Evolutionary conservation across 2,797 vertebrate species (phyloP).

Genomic region (Tachyglossus aculeatus): DNA sequence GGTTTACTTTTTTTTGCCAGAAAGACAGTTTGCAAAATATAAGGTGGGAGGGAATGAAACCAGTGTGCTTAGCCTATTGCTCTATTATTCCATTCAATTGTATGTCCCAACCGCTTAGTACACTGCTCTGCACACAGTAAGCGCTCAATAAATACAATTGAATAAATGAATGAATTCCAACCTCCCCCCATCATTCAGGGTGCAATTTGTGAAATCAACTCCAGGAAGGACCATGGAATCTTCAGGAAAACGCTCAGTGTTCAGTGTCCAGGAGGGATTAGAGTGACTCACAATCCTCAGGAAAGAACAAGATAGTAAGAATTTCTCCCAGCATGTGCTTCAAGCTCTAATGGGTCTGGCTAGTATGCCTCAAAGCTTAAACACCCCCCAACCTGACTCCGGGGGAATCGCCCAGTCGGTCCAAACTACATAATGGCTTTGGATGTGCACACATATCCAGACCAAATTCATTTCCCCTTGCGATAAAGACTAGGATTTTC

Average conservation of each 20-base stretch:
- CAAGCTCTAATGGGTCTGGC: neutral
- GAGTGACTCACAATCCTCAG: neutral
- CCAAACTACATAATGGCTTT: neutral
- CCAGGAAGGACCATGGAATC: conserved; percentile 12
- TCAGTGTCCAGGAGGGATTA: accelerated
- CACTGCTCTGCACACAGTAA: too few relatives aligned
- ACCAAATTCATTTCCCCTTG: neutral
- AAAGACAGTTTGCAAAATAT: conserved; percentile 48
- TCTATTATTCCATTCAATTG: conserved; percentile 18
- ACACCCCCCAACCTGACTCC: neutral
- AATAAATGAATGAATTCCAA: too few relatives aligned
- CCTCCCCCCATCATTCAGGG: conserved; percentile 18
- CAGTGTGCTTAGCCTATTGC: neutral
- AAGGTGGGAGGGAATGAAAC: neutral
- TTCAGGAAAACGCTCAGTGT: neutral
- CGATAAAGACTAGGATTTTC: neutral
- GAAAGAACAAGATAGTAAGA: conserved; percentile 6
- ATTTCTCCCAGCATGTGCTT: neutral
- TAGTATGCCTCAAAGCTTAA: accelerated
- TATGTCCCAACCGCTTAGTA: too few relatives aligned
- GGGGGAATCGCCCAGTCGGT: neutral
- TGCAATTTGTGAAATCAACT: neutral
- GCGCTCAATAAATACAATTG: too few relatives aligned
- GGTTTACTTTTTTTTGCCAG: conserved; percentile 12
- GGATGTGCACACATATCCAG: neutral